Evolutionary conservation across 1,140 invertebrate species (phyloP), one percentile per base, ranked within the genome.

Genomic region (Helicoverpa zea): DNA sequence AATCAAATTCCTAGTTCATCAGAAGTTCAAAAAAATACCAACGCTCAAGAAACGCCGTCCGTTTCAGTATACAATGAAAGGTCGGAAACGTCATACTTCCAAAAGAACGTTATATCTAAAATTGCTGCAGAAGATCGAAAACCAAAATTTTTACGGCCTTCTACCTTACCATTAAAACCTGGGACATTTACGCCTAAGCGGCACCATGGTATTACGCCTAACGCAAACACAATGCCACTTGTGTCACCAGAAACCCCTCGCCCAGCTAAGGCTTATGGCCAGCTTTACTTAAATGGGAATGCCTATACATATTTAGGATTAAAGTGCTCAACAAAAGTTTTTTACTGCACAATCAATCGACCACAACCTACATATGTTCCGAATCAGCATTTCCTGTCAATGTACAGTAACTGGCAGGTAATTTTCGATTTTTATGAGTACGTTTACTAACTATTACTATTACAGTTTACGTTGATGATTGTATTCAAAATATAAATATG

Each of bases 381-480:
- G 0, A 97, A 98, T 89, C 98, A 98, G 91, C 97, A 98, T 83
- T 98, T 97, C 86, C 95, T 99, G 54, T 99, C 98, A 14, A 99
- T 99, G 99, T 99, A 99, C 89, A 99, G 98, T 11, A 99, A 99
- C 91, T 99, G 99, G 99, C 97, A 98, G 94, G 95, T 95, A 91
- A 91, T 83, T 90, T 87, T 73, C 30, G 12, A 16, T 66, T 35
- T 30, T 16, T 43, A 52, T 23, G 43, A 47, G 43, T 72, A 66
- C 49, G 79, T 73, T 68, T 81, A 80, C 29, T 64, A 16, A 68
- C 14, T 77, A 74, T 79, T 70, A 79, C 49, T 29, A 81, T 61
- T 76, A 78, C 14, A 81, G 79, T 52, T 61, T 58, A 79, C 79
- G 72, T 80, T 81, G 64, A 80, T 80, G 73, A 80, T 86, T 88